Evolutionary conservation across 2,888 invertebrate species (phyloP).

Genomic region (Drosophila austrosaltans): DNA sequence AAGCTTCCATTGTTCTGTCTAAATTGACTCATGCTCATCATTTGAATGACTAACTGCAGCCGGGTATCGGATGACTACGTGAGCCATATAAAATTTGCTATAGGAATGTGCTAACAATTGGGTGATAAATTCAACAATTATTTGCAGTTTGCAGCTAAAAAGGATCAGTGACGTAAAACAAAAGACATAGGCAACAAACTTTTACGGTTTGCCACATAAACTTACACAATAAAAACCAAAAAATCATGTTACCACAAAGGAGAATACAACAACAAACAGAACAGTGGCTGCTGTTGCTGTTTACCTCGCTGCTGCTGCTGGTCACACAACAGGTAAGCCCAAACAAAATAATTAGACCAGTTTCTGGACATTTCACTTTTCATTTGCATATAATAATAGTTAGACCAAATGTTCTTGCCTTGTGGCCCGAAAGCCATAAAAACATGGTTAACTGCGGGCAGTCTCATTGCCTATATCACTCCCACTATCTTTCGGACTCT

Average conservation of each 20-base stretch:
- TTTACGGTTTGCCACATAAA: constrained; percentile 13
- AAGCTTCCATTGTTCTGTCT: constrained; percentile 44
- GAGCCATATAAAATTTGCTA: constrained; percentile 65
- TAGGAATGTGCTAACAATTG: constrained; percentile 52
- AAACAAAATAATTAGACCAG: constrained; percentile 39
- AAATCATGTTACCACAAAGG: constrained; percentile 47
- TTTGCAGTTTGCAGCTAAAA: constrained; percentile 56
- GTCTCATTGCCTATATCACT: constrained; percentile 39
- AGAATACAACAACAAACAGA: constrained; percentile 34
- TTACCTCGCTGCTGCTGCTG: constrained; percentile 52
- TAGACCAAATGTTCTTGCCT: constrained; percentile 48
- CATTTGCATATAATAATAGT: constrained; percentile 71
- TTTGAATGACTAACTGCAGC: constrained; percentile 53
- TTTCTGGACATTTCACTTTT: constrained; percentile 71
- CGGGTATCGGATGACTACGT: constrained; percentile 54
- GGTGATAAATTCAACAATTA: constrained; percentile 52
- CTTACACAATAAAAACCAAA: constrained; percentile 36
- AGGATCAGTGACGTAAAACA: constrained; percentile 51
- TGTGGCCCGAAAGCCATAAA: constrained; percentile 41
- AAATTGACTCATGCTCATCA: constrained; percentile 54
- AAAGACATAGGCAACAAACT: constrained; percentile 76
- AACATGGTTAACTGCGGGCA: constrained; percentile 62
- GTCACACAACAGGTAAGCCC: constrained; percentile 74
- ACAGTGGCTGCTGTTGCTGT: constrained; percentile 25
- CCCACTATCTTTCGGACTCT: constrained; percentile 17